Percentiles rank a stretch among this genome's conserved stretches.
phyloP scores from a whole-genome alignment of 2,113 vertebrate species.

The Girardinichthys multiradiatus region DNA sequence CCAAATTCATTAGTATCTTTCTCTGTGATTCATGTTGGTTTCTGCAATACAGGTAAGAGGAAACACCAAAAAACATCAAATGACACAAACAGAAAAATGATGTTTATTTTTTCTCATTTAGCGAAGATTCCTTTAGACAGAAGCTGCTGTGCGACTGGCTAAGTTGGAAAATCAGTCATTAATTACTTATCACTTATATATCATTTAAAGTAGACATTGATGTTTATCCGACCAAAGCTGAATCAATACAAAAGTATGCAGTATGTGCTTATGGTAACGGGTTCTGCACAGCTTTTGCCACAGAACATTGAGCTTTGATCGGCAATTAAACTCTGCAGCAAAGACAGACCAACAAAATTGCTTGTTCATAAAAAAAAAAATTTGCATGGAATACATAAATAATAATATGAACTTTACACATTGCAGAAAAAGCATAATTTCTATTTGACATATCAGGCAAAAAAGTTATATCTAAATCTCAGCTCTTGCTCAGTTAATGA shows the following conservation, averaged over 20 bases:
- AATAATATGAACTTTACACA: not conserved
- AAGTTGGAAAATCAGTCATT: not conserved
- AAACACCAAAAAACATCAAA: not conserved
- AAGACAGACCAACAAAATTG: not conserved
- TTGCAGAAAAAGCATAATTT: not conserved
- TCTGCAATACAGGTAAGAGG: not conserved
- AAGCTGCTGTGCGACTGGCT: not conserved
- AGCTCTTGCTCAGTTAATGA: not conserved
- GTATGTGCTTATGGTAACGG: not conserved
- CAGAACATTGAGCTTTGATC: not conserved
- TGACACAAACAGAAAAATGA: not conserved
- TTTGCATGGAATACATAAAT: conserved; percentile 6
- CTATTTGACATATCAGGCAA: not conserved
- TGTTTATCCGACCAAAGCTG: not conserved
- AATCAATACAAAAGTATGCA: not conserved
- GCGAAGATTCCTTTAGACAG: not conserved
- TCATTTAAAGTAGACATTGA: not conserved
- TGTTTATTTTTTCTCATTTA: not conserved
- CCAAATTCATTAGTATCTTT: not conserved
- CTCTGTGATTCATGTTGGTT: too few relatives aligned
- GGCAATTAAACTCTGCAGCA: not conserved
- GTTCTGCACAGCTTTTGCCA: not conserved
- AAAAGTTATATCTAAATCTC: not conserved
- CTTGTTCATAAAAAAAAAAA: not conserved
- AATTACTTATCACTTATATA: not conserved